Conservation (phyloP, 2,888 invertebrate genomes). For the Griposia aprilina region DNA sequence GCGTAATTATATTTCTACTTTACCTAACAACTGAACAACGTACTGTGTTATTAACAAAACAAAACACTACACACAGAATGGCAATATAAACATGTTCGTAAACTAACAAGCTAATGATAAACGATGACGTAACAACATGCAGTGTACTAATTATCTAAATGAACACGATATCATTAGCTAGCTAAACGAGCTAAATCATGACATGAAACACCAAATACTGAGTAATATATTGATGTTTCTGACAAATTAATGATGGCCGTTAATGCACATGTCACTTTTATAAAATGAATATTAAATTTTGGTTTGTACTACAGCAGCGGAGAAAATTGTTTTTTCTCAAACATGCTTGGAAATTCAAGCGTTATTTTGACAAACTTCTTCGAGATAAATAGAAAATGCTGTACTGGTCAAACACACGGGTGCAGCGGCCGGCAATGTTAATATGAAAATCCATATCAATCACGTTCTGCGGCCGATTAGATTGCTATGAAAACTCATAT, state of each 20-base stretch:
- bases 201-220: slow-evolving; percentile 3
- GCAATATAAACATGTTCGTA: background rate
- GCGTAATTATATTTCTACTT: background rate
- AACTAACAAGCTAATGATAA: slow-evolving; percentile 19
- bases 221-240: background rate
- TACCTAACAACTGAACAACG: background rate
- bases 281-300: background rate
- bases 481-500: too few relatives aligned
- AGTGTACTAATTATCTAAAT: slow-evolving; percentile 34
- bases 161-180: slow-evolving; percentile 16
- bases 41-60: background rate
- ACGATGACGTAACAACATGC: slow-evolving; percentile 7
- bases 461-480: too few relatives aligned
- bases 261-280: background rate
- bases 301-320: too few relatives aligned
- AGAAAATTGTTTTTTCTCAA: background rate
- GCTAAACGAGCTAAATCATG: slow-evolving; percentile 6
- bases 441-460: too few relatives aligned
- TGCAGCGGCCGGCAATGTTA: too few relatives aligned
- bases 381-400: too few relatives aligned
- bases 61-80: slow-evolving; percentile 6
- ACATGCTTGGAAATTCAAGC: too few relatives aligned
- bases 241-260: background rate
- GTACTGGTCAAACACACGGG: too few relatives aligned
- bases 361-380: too few relatives aligned